Conservation (phyloP, 2,113 vertebrate species). For the Microtus pennsylvanicus region DNA sequence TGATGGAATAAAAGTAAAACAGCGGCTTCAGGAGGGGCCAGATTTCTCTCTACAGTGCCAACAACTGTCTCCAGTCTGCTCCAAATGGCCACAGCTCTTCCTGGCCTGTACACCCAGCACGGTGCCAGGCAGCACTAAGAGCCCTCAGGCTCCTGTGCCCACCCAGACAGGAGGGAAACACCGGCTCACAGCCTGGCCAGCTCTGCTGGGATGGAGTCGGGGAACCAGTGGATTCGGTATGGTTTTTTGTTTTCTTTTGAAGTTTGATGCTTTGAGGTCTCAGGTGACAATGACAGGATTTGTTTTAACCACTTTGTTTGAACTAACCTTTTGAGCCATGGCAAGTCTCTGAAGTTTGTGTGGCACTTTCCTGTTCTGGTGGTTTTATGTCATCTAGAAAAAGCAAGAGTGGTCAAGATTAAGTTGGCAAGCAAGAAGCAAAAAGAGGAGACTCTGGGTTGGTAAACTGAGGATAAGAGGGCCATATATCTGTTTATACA, state of each 20-base stretch:
- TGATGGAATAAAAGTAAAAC: not conserved
- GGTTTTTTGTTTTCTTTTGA: not conserved
- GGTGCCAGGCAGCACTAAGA: not conserved
- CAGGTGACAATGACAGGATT: not conserved
- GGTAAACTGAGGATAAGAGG: not conserved
- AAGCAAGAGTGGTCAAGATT: conserved; percentile 51
- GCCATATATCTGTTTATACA: not conserved
- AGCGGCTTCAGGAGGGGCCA: not conserved
- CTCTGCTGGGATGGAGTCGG: not conserved
- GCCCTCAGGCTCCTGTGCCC: not conserved
- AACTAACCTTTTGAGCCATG: conserved; percentile 69
- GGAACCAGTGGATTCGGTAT: not conserved
- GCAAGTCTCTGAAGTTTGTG: not conserved
- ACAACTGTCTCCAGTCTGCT: not conserved
- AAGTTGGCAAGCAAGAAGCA: not conserved
- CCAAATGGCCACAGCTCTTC: not conserved
- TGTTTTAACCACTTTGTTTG: conserved; percentile 42
- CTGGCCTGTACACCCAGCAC: not conserved
- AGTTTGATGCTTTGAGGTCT: conserved; percentile 4
- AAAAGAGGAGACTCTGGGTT: not conserved
- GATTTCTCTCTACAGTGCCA: not conserved
- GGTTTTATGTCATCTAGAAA: conserved; percentile 23
- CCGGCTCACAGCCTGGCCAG: not conserved
- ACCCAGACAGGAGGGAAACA: not conserved
- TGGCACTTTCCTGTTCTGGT: rapidly evolving